Conservation (phyloP, 1,140 invertebrate genomes). For the Procambarus virginalis region DNA sequence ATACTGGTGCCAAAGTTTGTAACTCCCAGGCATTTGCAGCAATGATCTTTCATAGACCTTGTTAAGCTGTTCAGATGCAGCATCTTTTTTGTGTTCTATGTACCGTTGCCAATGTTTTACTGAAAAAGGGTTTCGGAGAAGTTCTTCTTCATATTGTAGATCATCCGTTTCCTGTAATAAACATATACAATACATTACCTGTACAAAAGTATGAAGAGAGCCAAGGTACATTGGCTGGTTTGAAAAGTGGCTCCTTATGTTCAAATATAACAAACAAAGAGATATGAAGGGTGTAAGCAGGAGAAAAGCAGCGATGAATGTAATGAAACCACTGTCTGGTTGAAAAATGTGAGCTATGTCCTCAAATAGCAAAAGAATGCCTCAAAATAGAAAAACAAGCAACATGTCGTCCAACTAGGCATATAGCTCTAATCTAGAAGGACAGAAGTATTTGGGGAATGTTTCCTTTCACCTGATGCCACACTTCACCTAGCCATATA, state of each 20-base stretch:
- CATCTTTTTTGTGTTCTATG: slow-evolving; percentile 94
- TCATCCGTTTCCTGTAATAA: slow-evolving; percentile 87
- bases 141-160: slow-evolving; percentile 98
- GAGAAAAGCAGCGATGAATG: too few species aligned
- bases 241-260: neutral
- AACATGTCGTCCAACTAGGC: too few species aligned
- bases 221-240: neutral
- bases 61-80: slow-evolving; percentile 85
- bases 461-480: too few species aligned
- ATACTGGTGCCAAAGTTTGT: slow-evolving; percentile 99
- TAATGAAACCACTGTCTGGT: neutral
- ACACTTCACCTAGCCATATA: too few species aligned
- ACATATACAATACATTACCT: neutral
- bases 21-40: slow-evolving; percentile 97
- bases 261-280: neutral
- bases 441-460: too few species aligned
- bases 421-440: too few species aligned
- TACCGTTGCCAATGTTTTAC: slow-evolving; percentile 99
- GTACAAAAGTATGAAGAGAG: neutral
- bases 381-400: too few species aligned
- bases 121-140: slow-evolving; percentile 95
- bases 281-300: too few species aligned
- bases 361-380: neutral
- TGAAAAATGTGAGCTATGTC: neutral
- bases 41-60: slow-evolving; percentile 96